Base-by-base conservation (phyloP, 1,140 invertebrate genomes). In the Sycophila sp. region DNA sequence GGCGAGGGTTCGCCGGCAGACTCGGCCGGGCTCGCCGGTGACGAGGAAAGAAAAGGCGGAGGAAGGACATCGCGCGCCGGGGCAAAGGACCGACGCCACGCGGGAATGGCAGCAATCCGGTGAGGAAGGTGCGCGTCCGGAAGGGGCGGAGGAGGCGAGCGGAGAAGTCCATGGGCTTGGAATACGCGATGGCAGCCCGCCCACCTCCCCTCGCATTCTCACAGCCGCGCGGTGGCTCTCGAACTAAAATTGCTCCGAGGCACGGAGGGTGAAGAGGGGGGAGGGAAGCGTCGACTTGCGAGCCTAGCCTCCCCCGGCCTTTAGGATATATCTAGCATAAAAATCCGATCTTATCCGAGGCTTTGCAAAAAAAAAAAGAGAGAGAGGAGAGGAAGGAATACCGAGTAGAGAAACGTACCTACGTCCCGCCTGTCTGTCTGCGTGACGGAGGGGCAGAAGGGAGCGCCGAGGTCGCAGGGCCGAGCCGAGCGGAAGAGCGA, bases 311-410 rank as follows among this genome's bases (percentile, higher is more conserved):
- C n/a, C 17, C 19, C 24, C 32, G 4, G 64, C 24, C 58, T 60
- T n/a, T n/a, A 34, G 28, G 34, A 53, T n/a, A 58, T 22, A 47
- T 75, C 56, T 53, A 63, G 72, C 56, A 78, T 79, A 76, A 80
- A 80, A 81, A 80, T 76, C 75, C 76, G 80, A 79, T 79, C 74
- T 78, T 69, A 74, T 74, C 65, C n/a, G 13, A 70, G 60, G 58
- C 64, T 63, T 55, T 58, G 70, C 51, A 73, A 58, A 71, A 58
- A 73, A 60, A 76, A 66, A 60, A 71, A 24, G 51, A 64, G 40
- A 58, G 17, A 75, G 70, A 59, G 69, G 66, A 70, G 24, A 70
- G 26, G 15, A 58, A 47, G 65, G 42, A 19, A 38, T 7, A 47
- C 8, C 6, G 26, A n/a, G 28, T 30, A 4, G 51, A n/a, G n/a